These are phyloP conservation scores for Drosophila rufa DNA, from an alignment of 1,140 invertebrate genomes.

Conservation along the genomic window DNA sequence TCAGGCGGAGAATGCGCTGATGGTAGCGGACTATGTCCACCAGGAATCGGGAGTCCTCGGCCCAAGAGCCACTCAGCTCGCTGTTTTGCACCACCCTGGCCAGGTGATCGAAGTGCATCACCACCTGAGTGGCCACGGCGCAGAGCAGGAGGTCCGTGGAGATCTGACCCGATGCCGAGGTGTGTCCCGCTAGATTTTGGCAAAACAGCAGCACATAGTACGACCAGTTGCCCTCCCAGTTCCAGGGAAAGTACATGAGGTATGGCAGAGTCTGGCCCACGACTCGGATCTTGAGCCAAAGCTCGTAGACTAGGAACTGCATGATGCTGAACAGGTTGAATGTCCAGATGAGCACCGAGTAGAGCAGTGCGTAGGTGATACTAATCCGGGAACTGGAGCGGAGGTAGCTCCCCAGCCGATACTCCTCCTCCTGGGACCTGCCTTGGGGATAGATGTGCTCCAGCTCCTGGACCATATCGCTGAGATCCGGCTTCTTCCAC, in stretches of 20 bases:
- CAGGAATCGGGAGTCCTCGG: slow-evolving; percentile 34
- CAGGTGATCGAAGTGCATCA: slow-evolving; percentile 76
- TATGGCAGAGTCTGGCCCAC: slow-evolving; percentile 64
- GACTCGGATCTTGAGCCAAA: slow-evolving; percentile 41
- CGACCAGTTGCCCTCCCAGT: slow-evolving; percentile 52
- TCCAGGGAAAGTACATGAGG: slow-evolving; percentile 61
- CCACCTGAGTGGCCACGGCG: slow-evolving; percentile 63
- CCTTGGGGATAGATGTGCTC: slow-evolving; percentile 57
- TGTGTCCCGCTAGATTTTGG: slow-evolving; percentile 65
- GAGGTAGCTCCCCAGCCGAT: slow-evolving; percentile 52
- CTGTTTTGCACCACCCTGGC: slow-evolving; percentile 29
- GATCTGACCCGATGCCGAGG: slow-evolving; percentile 73
- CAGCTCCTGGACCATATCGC: slow-evolving; percentile 48
- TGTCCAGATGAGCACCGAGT: slow-evolving; percentile 73
- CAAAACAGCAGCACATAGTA: slow-evolving; percentile 56
- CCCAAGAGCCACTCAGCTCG: slow-evolving; percentile 33
- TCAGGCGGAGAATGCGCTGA: slow-evolving; percentile 42
- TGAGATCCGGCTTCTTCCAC: slow-evolving; percentile 54
- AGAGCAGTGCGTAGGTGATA: slow-evolving; percentile 61
- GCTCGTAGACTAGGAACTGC: slow-evolving; percentile 66
- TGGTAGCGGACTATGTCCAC: slow-evolving; percentile 49
- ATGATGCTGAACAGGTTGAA: slow-evolving; percentile 70
- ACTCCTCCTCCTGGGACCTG: slow-evolving; percentile 34
- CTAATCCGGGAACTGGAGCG: slow-evolving; percentile 51
- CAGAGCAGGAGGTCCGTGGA: slow-evolving; percentile 68